Evolutionary conservation across 2,888 invertebrate species (phyloP), one percentile per base, ranked within the genome.

Genomic region (Torymus auratus): DNA sequence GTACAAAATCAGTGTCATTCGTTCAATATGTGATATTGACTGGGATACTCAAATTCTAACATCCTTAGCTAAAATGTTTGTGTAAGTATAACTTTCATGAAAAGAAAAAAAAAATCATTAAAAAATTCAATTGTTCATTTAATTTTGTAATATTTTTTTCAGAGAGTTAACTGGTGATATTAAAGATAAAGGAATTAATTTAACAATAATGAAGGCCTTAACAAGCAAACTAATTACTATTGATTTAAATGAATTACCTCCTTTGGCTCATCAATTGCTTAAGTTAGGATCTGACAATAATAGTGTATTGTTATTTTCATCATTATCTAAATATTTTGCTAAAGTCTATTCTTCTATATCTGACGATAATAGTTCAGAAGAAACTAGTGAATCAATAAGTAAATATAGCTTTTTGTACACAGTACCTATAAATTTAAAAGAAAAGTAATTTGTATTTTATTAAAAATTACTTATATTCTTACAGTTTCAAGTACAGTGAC

Each of bases 41-140:
- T 95, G 95, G 94, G 91, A 92, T 11, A 91, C 93, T 28, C 89
- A 91, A 69, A 93, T 94, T 85, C 88, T 94, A 75, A 93, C 94
- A n/a, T 92, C 94, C 28, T 89, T 95, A 1, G 92, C 94, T 73
- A 92, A 93, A 84, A 94, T 95, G 94, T 95, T 95, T 87, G 93
- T 92, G 95, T 95, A 88, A 89, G 89, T 87, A 78, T 41, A 41
- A 5, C 7, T 41, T 41, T 41, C 7, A 41, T 41, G 5, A 41
- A 41, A 41, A 41, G 7, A 10, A 41, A 41, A 41, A 41, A 28
- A 41, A 41, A 41, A 41, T 41, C 7, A 5, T 41, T 7, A 41
- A 1, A 41, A 41, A 41, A 41, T 41, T 41, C 7, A 41, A 41
- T 41, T 0, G 7, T 41, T 41, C 5, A 5, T 41, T 0, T 41